These are phyloP conservation scores for Elysia crispata DNA, from an alignment of 2,888 invertebrate species.

Conservation along the genomic window DNA sequence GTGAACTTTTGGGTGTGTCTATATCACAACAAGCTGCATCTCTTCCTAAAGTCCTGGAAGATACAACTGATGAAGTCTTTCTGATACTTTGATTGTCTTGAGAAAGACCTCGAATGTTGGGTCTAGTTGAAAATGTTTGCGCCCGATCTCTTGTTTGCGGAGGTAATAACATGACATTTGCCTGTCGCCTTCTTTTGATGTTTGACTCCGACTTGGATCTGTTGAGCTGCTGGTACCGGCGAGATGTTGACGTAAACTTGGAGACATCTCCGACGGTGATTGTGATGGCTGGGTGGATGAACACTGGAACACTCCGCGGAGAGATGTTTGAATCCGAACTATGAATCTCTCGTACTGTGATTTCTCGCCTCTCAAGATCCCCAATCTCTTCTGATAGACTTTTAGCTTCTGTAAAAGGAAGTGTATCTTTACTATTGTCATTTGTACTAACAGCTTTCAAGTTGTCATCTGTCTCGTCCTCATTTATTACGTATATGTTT, in stretches of 20 bases:
- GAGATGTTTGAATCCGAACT: no score
- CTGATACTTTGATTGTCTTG: neutral
- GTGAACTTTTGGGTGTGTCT: no score
- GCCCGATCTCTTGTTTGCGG: no score
- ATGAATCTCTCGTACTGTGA: no score
- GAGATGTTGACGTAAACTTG: neutral
- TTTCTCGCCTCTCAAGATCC: no score
- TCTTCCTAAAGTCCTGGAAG: neutral
- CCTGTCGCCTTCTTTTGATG: slow-evolving; percentile 2
- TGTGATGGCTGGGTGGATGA: slow-evolving; percentile 17
- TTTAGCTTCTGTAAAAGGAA: no score
- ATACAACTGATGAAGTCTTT: neutral
- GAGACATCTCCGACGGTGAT: neutral
- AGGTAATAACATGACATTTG: no score
- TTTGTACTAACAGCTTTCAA: neutral
- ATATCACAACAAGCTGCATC: neutral
- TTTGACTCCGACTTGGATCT: slow-evolving; percentile 1
- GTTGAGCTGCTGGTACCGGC: neutral
- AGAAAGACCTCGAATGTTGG: no score
- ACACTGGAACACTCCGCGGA: neutral
- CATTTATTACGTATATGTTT: slow-evolving; percentile 29
- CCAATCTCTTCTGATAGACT: no score
- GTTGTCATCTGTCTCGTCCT: slow-evolving; percentile 10
- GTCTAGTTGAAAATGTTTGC: no score
- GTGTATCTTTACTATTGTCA: no score